Base-by-base conservation (phyloP, 2,797 vertebrate species). In the Coracias cyanogaster region DNA sequence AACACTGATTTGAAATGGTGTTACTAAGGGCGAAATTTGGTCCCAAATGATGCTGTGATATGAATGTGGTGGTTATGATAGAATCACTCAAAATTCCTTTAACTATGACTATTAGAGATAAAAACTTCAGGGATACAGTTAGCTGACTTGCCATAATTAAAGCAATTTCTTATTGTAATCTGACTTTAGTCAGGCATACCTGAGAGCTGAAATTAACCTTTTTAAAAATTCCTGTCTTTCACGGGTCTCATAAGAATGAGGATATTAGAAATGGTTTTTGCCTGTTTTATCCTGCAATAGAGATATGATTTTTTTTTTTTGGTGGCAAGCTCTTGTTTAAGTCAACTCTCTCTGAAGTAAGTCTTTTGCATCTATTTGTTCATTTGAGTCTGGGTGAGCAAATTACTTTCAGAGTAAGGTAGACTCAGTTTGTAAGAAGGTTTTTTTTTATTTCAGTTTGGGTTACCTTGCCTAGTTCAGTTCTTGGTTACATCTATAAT, bases 141-240 rank as follows among this genome's bases (percentile, higher is more conserved):
- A 93, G 12, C 19, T 95, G 25, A 7, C 14, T 92, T 77, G 35
- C 54, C 8, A 37, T 92, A 66, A 94, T 87, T 93, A 85, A 89
- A 92, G 21, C 21, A 39, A 58, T 89, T 93, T 92, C 74, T 89
- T 94, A 61, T 7, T 66, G 52, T 76, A 93, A 66, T 80, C 67
- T 87, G 12, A 64, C 31, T 82, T 90, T 70, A 84, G 37, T 92
- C 73, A 94, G 73, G n/a, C 82, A 91, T 91, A 88, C 54, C 49
- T 88, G 73, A 84, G 65, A 88, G 80, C 26, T 84, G 77, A 93
- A 95, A 88, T 90, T 81, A 91, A 88, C 80, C 66, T 94, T 95
- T 37, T 88, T 72, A 16, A 35, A 88, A 94, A 91, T 81, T 86
- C 19, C 28, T 9, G 24, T 72, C 15, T 81, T 82, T 86, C 62